phyloP scores from a whole-genome alignment of 2,888 invertebrate species.

The Scrobipalpa atriplicella region DNA sequence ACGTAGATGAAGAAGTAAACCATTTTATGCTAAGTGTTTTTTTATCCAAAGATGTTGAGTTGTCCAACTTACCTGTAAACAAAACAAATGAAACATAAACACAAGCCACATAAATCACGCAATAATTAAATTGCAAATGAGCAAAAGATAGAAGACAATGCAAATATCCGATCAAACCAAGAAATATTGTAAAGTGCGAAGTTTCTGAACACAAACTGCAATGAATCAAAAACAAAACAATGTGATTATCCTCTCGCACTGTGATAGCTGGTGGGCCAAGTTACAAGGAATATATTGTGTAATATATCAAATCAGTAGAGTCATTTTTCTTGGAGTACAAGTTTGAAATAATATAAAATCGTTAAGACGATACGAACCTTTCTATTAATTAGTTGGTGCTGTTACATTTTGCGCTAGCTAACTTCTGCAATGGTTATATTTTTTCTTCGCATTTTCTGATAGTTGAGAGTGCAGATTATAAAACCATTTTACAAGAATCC shows the following conservation, averaged over 20 bases:
- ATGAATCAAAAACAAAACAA: slow-evolving; percentile 82
- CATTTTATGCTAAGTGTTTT: neutral
- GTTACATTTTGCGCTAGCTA: no score
- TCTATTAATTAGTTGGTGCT: no score
- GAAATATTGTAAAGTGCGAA: slow-evolving; percentile 72
- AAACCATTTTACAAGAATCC: no score
- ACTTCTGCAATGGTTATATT: no score
- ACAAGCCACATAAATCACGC: slow-evolving; percentile 5
- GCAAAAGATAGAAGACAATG: slow-evolving; percentile 43
- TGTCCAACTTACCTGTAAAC: slow-evolving; percentile 32
- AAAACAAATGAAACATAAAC: slow-evolving; percentile 28
- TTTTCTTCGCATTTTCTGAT: no score
- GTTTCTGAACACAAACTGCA: slow-evolving; percentile 71
- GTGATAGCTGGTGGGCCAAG: slow-evolving; percentile 47
- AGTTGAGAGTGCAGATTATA: no score
- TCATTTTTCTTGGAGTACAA: no score
- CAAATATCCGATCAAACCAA: slow-evolving; percentile 65
- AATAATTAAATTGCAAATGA: slow-evolving; percentile 22
- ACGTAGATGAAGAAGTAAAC: no score
- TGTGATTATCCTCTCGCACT: slow-evolving; percentile 77
- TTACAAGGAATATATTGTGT: slow-evolving; percentile 26
- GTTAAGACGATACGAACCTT: no score
- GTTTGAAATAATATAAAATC: no score
- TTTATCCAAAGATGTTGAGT: neutral
- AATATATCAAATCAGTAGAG: neutral